Percentiles rank a stretch among this genome's conserved stretches.
Evolutionary conservation across 2,113 vertebrate species (phyloP).

Genomic region (Oryctolagus cuniculus): mOryCun1.1 NC_091434.1:61855501-61856000

Average conservation of each 20-base stretch:
- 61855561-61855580: not conserved
- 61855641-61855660: not conserved
- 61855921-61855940: conserved; percentile 28
- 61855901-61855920: not conserved
- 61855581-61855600: not conserved
- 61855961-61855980: conserved; percentile 53
- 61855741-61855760: conserved; percentile 31
- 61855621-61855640: not conserved
- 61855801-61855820: conserved; percentile 8
- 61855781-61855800: not conserved
- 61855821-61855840: conserved; percentile 22
- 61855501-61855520: conserved; percentile 16
- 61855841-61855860: not conserved
- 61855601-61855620: not conserved
- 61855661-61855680: not conserved
- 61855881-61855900: conserved; percentile 46
- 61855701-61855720: conserved; percentile 6
- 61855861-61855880: conserved; percentile 20
- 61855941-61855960: not conserved
- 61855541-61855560: not conserved
- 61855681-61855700: not conserved
- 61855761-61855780: not conserved
- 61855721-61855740: not conserved
- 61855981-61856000: conserved; percentile 24
- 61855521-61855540: not conserved